Percentiles rank a stretch among this genome's conserved stretches.
phyloP scores from a whole-genome alignment of 2,888 invertebrate species.

The Scaptodrosophila latifasciaeformis region DNA sequence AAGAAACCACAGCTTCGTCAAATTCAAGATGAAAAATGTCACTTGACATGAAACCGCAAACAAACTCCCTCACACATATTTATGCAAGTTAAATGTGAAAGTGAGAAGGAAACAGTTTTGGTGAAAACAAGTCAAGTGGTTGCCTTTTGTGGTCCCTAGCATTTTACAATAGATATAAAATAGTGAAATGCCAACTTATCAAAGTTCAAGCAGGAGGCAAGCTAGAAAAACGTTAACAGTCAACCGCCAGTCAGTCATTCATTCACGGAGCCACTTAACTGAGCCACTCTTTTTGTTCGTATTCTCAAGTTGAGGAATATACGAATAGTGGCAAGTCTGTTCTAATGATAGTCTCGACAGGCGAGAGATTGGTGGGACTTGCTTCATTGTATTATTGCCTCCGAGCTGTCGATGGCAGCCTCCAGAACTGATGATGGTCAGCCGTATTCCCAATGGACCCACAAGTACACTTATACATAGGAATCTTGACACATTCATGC shows the following conservation, averaged over 20 bases:
- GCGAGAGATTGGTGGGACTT: constrained; percentile 24
- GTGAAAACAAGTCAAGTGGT: constrained; percentile 3
- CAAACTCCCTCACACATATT: background rate
- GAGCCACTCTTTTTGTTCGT: no score
- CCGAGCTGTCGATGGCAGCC: background rate
- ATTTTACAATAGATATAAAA: constrained; percentile 22
- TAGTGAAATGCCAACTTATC: constrained; percentile 35
- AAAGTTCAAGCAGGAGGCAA: constrained; percentile 40
- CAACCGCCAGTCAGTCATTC: no score
- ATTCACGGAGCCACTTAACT: constrained; percentile 1
- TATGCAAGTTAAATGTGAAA: background rate
- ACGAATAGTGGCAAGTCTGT: background rate
- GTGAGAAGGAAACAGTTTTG: background rate
- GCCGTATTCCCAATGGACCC: no score
- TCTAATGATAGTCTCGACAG: constrained; percentile 27
- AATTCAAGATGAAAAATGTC: background rate
- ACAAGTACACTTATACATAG: no score
- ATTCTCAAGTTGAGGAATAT: no score
- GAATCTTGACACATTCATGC: no score
- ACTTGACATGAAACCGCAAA: background rate
- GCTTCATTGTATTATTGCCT: constrained; percentile 1
- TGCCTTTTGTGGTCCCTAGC: constrained; percentile 10
- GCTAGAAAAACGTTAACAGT: background rate
- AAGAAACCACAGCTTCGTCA: background rate
- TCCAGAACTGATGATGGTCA: no score